Conservation (phyloP, 2,797 vertebrate species). For the Platalea minor region DNA sequence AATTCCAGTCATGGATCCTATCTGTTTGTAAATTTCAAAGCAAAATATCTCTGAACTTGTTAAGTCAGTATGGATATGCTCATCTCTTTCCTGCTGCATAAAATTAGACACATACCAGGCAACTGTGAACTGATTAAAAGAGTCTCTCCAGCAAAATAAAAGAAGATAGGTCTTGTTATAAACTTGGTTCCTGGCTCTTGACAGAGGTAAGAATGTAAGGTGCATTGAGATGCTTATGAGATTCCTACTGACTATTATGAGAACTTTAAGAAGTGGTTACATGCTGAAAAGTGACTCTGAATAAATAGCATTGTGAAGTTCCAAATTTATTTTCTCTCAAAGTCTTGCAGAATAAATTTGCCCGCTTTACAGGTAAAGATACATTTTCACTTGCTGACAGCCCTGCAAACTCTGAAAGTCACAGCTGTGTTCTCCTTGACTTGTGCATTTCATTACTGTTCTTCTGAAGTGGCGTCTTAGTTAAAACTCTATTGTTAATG, state of each 20-base stretch:
- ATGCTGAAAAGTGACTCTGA: slow-evolving; percentile 17
- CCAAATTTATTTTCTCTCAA: slow-evolving; percentile 34
- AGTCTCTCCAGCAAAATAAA: slow-evolving; percentile 45
- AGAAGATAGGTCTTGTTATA: slow-evolving; percentile 35
- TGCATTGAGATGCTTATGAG: slow-evolving; percentile 51
- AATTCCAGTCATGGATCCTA: slow-evolving; percentile 49
- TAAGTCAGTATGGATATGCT: neutral
- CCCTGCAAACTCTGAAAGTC: slow-evolving; percentile 15
- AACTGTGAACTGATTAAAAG: slow-evolving; percentile 48
- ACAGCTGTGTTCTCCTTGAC: neutral
- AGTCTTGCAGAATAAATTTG: slow-evolving; percentile 49
- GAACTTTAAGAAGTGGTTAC: slow-evolving; percentile 20
- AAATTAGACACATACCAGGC: slow-evolving; percentile 46
- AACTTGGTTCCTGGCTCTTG: slow-evolving; percentile 25
- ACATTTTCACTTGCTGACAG: neutral
- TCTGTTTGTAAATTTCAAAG: slow-evolving; percentile 57
- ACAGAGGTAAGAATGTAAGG: slow-evolving; percentile 26
- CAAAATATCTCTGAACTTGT: slow-evolving; percentile 38
- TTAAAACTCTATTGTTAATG: slow-evolving; percentile 28
- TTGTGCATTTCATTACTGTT: slow-evolving; percentile 1
- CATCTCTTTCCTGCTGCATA: slow-evolving; percentile 24
- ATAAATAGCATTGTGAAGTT: slow-evolving; percentile 41
- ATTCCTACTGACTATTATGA: slow-evolving; percentile 1
- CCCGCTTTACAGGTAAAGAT: neutral
- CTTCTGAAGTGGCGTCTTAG: neutral